Evolutionary conservation across 2,797 vertebrate genomes (phyloP).

Genomic region (Pseudomugil tenellus): DNA sequence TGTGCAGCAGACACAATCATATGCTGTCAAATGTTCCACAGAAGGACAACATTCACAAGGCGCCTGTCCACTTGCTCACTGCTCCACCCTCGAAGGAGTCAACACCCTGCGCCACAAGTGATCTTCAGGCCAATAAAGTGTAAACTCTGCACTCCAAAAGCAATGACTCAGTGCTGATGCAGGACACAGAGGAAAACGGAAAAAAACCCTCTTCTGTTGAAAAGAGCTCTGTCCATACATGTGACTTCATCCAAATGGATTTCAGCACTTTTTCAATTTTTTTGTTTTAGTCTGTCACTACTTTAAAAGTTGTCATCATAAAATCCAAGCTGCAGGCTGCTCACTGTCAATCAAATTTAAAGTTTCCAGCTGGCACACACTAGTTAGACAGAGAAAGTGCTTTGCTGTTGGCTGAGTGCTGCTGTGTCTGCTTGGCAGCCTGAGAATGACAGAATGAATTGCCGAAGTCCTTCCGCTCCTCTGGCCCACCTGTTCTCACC

Average conservation of each 20-base stretch:
- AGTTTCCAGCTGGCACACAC: conserved; percentile 37
- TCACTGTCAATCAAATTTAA: conserved; percentile 43
- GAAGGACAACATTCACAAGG: conserved; percentile 49
- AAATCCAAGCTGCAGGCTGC: conserved; percentile 20
- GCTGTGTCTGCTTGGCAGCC: conserved; percentile 20
- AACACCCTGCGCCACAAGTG: conserved; percentile 65
- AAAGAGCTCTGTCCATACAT: conserved; percentile 30
- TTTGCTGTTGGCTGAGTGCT: conserved; percentile 17
- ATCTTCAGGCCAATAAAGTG: conserved; percentile 69
- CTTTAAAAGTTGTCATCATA: conserved; percentile 19
- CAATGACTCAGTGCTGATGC: conserved; percentile 72
- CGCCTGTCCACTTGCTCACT: conserved; percentile 52
- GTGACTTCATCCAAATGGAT: conserved; percentile 38
- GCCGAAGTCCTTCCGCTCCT: conserved; percentile 42
- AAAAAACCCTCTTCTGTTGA: conserved; percentile 13
- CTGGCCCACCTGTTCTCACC: conserved; percentile 43
- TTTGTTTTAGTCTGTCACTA: conserved; percentile 27
- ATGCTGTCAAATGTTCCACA: conserved; percentile 65
- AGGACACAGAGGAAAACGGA: conserved; percentile 54
- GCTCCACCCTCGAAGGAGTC: conserved; percentile 55
- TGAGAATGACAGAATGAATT: conserved; percentile 46
- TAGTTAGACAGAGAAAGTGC: conserved; percentile 10
- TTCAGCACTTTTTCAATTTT: conserved; percentile 52
- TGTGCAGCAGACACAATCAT: conserved; percentile 37
- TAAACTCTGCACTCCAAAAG: conserved; percentile 64